These are phyloP conservation scores for Hylaeus volcanicus DNA, from an alignment of 1,140 invertebrate genomes.

Conservation along the genomic window DNA sequence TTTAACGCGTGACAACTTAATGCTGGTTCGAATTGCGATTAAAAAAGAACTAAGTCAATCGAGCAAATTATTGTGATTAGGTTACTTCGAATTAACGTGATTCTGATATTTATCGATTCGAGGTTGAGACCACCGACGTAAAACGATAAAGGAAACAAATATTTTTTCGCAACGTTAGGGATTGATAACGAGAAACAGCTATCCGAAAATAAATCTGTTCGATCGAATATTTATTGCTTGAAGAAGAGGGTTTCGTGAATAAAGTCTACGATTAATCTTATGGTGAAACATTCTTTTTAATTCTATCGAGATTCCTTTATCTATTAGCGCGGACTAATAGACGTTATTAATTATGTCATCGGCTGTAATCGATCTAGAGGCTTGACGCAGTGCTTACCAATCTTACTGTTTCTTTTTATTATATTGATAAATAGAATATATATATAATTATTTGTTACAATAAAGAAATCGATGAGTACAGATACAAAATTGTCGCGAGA, in stretches of 20 bases:
- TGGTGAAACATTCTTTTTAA: slow-evolving; percentile 3
- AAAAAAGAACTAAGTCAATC: not conserved
- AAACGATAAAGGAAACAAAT: slow-evolving; percentile 6
- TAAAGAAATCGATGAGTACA: no score
- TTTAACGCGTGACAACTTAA: not conserved
- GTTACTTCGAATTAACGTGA: slow-evolving; percentile 10
- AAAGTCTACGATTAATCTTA: slow-evolving; percentile 38
- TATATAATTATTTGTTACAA: no score
- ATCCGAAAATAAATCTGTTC: slow-evolving; percentile 14
- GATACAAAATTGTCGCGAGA: no score
- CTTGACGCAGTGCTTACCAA: no score
- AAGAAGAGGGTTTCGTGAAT: slow-evolving; percentile 17
- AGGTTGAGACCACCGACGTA: not conserved
- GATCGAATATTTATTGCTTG: slow-evolving; percentile 39
- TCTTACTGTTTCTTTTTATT: no score
- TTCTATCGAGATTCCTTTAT: slow-evolving; percentile 8
- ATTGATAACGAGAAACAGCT: not conserved
- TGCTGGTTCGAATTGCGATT: not conserved
- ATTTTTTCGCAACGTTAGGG: slow-evolving; percentile 14
- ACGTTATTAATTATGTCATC: no score
- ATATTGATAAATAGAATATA: no score
- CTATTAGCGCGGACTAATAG: not conserved
- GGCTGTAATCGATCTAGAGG: no score
- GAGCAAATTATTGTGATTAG: slow-evolving; percentile 10
- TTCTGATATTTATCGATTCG: slow-evolving; percentile 37